Evolutionary conservation across 2,888 invertebrate species (phyloP).

Genomic region (Noctua comes): DNA sequence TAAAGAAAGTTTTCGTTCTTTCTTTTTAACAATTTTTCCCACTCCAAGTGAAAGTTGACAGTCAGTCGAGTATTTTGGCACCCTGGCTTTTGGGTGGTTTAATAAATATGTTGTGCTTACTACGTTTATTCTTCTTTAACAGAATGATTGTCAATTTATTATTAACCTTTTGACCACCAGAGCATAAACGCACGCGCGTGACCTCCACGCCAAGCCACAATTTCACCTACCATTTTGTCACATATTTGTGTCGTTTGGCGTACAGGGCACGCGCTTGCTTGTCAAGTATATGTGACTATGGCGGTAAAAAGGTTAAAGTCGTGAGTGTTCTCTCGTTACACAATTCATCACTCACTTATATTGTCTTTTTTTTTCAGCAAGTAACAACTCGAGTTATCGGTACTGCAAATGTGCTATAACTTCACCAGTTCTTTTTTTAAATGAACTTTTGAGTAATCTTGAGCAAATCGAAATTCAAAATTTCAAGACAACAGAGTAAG

Average conservation of each 20-base stretch:
- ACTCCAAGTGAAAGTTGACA: slow-evolving; percentile 12
- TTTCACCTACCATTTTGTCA: too few relatives aligned
- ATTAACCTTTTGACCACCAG: too few relatives aligned
- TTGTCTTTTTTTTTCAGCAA: not conserved
- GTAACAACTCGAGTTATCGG: not conserved
- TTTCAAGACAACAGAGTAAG: slow-evolving; percentile 30
- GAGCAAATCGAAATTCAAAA: slow-evolving; percentile 20
- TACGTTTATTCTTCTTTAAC: slow-evolving; percentile 6
- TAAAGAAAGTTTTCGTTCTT: not conserved
- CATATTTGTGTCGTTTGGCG: too few relatives aligned
- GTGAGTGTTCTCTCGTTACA: not conserved
- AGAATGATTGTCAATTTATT: not conserved
- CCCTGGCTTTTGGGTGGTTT: slow-evolving; percentile 31
- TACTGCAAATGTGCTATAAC: not conserved
- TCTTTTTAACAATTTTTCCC: slow-evolving; percentile 1
- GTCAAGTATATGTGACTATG: too few relatives aligned
- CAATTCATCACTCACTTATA: not conserved
- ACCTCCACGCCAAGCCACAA: too few relatives aligned
- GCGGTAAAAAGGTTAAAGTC: not conserved
- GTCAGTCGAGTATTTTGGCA: slow-evolving; percentile 41
- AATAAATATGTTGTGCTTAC: slow-evolving; percentile 18
- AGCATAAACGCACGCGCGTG: too few relatives aligned
- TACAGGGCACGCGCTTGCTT: too few relatives aligned
- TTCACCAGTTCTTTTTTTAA: not conserved
- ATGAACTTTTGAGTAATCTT: not conserved